A percentile compares a stretch with the other conserved stretches of the same genome.
Evolutionary conservation across 1,140 invertebrate species (phyloP).

Genomic region (Heliconius hermathena): DNA sequence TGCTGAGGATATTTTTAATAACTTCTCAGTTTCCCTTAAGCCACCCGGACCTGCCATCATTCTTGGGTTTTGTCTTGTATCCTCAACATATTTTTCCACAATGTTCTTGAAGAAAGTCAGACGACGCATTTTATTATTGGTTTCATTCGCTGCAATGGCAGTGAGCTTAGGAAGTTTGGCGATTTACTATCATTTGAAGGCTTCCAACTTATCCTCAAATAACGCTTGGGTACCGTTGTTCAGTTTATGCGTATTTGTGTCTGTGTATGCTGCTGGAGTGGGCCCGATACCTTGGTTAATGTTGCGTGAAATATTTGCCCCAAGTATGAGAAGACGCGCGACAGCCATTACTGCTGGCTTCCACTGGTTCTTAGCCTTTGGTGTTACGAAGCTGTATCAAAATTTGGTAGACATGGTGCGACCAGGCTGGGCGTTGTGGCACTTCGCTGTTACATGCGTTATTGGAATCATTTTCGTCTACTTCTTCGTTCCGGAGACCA

Average conservation of each 20-base stretch:
- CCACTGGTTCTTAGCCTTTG: conserved; percentile 87
- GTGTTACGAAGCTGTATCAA: conserved; percentile 86
- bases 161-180: conserved; percentile 83
- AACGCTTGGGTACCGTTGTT: conserved; percentile 73
- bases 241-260: conserved; percentile 69
- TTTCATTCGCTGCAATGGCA: conserved; percentile 84
- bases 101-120: conserved; percentile 88
- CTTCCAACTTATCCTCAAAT: conserved; percentile 49
- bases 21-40: conserved; percentile 78
- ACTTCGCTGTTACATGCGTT: conserved; percentile 85
- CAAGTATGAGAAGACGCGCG: conserved; percentile 85
- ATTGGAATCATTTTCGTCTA: conserved; percentile 86
- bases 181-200: conserved; percentile 84
- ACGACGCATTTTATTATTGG: conserved; percentile 86
- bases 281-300: conserved; percentile 88
- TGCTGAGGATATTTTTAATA: conserved; percentile 85
- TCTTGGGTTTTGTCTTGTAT: conserved; percentile 87
- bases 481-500: conserved; percentile 89
- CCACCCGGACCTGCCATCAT: conserved; percentile 83
- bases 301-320: conserved; percentile 84
- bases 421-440: conserved; percentile 84
- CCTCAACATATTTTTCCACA: conserved; percentile 86
- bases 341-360: conserved; percentile 84
- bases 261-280: conserved; percentile 72
- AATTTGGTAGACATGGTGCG: conserved; percentile 82